Evolutionary conservation across 2,888 invertebrate species (phyloP).

Genomic region (Choreutis nemorana): DNA sequence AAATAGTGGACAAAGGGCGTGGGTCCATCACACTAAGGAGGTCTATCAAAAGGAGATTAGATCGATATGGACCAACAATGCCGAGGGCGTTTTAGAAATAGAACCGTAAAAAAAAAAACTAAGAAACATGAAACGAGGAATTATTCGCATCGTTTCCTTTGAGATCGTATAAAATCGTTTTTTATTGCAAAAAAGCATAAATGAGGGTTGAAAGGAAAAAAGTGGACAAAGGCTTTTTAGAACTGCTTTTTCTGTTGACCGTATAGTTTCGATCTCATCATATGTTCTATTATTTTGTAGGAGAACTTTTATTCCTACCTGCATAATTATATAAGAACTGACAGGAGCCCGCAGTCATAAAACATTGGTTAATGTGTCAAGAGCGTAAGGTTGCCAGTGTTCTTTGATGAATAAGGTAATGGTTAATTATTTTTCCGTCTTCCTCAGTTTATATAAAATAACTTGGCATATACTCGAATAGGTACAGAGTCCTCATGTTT

Average conservation of each 20-base stretch:
- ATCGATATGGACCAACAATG: conserved; percentile 53
- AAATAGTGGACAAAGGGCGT: conserved; percentile 45
- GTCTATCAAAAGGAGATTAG: conserved; percentile 64
- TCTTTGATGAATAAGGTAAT: too few species aligned
- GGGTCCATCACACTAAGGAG: conserved; percentile 46
- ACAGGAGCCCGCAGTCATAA: too few species aligned
- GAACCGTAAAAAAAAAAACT: conserved; percentile 34
- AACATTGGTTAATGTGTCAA: too few species aligned
- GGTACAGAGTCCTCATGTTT: too few species aligned
- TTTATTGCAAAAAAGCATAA: conserved; percentile 58
- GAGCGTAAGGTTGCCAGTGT: too few species aligned
- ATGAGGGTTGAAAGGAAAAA: conserved; percentile 49
- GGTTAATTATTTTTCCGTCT: too few species aligned
- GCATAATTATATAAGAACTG: too few species aligned
- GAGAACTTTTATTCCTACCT: too few species aligned
- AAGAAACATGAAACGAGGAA: conserved; percentile 62
- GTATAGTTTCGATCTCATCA: conserved; percentile 26
- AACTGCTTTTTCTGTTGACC: conserved; percentile 42
- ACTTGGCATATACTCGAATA: too few species aligned
- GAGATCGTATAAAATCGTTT: conserved; percentile 57
- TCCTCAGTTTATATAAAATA: too few species aligned
- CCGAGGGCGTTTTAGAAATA: conserved; percentile 51
- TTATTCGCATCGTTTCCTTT: conserved; percentile 65
- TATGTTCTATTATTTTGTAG: too few species aligned
- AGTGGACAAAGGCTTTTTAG: conserved; percentile 58